phyloP scores from a whole-genome alignment of 2,888 invertebrate genomes.

The Drosophila macrospina region DNA sequence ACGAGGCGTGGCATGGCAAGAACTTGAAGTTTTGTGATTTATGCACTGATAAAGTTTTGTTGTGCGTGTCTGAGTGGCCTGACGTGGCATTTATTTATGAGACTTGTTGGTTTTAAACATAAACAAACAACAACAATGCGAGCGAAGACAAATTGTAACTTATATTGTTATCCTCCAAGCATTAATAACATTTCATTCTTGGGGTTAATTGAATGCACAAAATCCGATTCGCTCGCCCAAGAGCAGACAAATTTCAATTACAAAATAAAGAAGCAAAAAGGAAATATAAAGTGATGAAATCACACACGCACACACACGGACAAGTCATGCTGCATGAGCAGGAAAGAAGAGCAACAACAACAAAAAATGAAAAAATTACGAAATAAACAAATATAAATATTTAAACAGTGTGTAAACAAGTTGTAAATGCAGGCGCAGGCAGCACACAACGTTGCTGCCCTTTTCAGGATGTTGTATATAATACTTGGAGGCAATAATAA shows the following conservation, averaged over 20 bases:
- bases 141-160: conserved; percentile 23
- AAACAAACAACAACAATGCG: conserved; percentile 31
- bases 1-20: conserved; percentile 21
- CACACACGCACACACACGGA: conserved; percentile 23
- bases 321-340: conserved; percentile 46
- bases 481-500: conserved; percentile 46
- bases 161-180: conserved; percentile 22
- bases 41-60: conserved; percentile 64
- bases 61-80: conserved; percentile 58
- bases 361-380: conserved; percentile 10
- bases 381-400: conserved; percentile 30
- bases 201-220: conserved; percentile 44
- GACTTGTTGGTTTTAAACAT: conserved; percentile 39
- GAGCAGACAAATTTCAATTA: conserved; percentile 30
- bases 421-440: conserved; percentile 43
- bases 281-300: conserved; percentile 26
- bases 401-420: conserved; percentile 55
- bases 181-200: conserved; percentile 46
- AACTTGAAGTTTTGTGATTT: conserved; percentile 63
- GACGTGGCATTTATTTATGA: conserved; percentile 67
- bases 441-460: conserved; percentile 18
- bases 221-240: conserved; percentile 20
- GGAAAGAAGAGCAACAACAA: conserved; percentile 13
- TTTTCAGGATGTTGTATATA: conserved; percentile 34
- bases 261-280: conserved; percentile 13